Evolutionary conservation across 2,888 invertebrate genomes (phyloP), one percentile per base, ranked within the genome.

Genomic region (Leptinotarsa haldemani): DNA sequence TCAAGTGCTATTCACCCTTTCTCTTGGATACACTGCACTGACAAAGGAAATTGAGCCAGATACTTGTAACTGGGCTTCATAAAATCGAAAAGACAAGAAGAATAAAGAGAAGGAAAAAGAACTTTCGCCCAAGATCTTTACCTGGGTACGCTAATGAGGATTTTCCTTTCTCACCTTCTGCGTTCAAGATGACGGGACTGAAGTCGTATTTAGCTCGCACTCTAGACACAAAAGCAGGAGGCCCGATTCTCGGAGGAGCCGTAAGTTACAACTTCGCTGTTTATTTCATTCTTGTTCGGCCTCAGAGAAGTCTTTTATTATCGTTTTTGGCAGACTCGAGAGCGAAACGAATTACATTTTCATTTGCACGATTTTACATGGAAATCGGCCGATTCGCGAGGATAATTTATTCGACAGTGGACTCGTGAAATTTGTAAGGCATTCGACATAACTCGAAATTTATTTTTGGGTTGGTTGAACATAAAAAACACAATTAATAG

Each of bases 201-300:
- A 56, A 22, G 22, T 56, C 56, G 56, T 56, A 56, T 20, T 30
- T 30, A 61, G 30, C n/a, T n/a, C n/a, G 40, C 61, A 25, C 40
- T 61, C n/a, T 12, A 9, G 30, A 61, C 40, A 25, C 61, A 40
- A 61, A 61, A 40, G 40, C 25, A 61, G 30, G 40, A 16, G 25
- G 5, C 61, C 25, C 61, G 18, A 61, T 9, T 61, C 61, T 61
- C 61, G 7, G 40, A 40, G 61, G 61, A 40, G 40, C 30, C 61
- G 61, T 61, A 61, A 61, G 40, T 61, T 61, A 40, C 30, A 61
- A 30, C n/a, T 61, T n/a, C 40, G n/a, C 40, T 61, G 61, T 40
- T 61, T 61, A 61, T 61, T 61, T 61, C 61, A 61, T 61, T 61
- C 61, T 61, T 16, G 61, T 61, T 61, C n/a, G 58, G 25, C n/a